A percentile compares a stretch with the other conserved stretches of the same genome.
These are phyloP conservation scores for Murina feae DNA, from an alignment of 2,113 vertebrate species.

Conservation along the genomic window DNA sequence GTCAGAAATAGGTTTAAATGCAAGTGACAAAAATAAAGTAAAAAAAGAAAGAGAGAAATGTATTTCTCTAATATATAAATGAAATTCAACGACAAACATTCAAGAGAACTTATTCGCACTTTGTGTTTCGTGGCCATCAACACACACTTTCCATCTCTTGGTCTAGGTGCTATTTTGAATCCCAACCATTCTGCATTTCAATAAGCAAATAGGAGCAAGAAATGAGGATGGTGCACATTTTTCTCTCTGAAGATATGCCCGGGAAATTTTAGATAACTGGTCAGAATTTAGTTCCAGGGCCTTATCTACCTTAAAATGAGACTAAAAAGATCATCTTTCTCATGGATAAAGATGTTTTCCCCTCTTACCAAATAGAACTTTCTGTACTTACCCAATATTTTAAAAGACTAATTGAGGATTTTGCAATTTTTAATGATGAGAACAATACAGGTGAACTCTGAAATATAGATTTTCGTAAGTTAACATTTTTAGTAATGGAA, in stretches of 20 bases:
- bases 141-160: not conserved
- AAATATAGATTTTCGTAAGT: not conserved
- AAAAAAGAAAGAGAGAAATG: not conserved
- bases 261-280: not conserved
- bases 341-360: not conserved
- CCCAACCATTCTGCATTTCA: not conserved
- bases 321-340: not conserved
- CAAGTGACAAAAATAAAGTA: not conserved
- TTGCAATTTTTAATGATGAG: not conserved
- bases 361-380: not conserved
- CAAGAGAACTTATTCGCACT: not conserved
- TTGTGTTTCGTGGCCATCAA: not conserved
- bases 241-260: not conserved
- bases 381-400: not conserved
- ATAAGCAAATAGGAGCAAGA: not conserved
- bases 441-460: not conserved
- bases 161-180: not conserved
- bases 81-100: not conserved
- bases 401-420: not conserved
- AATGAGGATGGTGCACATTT: not conserved
- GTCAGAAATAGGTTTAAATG: not conserved
- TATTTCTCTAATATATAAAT: not conserved
- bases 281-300: not conserved
- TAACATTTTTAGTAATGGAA: not conserved
- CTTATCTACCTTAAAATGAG: not conserved